Evolutionary conservation across 2,888 invertebrate genomes (phyloP).

Genomic region (Euplexia lucipara): DNA sequence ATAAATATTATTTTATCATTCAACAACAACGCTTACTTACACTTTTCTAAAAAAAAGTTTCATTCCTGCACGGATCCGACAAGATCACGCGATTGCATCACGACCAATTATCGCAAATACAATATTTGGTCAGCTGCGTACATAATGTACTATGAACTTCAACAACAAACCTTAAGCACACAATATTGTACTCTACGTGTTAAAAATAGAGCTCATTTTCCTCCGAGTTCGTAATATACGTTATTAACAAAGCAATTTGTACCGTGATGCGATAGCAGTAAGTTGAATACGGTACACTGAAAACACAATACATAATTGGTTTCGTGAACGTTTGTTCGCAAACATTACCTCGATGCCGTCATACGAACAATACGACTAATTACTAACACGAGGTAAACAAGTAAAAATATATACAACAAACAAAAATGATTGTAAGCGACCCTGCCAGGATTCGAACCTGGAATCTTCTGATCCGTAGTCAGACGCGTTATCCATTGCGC

Average conservation of each 20-base stretch:
- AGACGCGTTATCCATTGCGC: slow-evolving; percentile 93
- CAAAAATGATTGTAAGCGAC: slow-evolving; percentile 91
- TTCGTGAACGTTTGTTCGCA: slow-evolving; percentile 78
- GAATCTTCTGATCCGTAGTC: slow-evolving; percentile 94
- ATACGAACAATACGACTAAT: slow-evolving; percentile 81
- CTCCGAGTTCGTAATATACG: slow-evolving; percentile 15
- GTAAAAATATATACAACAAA: slow-evolving; percentile 59
- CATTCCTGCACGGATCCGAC: slow-evolving; percentile 67
- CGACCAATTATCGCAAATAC: slow-evolving; percentile 89
- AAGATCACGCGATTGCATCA: slow-evolving; percentile 89
- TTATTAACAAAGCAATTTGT: slow-evolving; percentile 68
- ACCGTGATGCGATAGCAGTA: slow-evolving; percentile 68
- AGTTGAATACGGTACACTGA: slow-evolving; percentile 64
- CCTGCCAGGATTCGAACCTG: slow-evolving; percentile 93
- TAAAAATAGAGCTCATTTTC: slow-evolving; percentile 56
- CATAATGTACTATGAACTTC: slow-evolving; percentile 75
- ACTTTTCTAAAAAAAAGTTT: slow-evolving; percentile 62
- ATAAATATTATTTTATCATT: background rate
- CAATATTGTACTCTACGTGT: slow-evolving; percentile 55
- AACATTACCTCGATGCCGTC: slow-evolving; percentile 83
- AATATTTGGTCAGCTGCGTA: slow-evolving; percentile 91
- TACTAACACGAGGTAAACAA: slow-evolving; percentile 72
- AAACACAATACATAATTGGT: slow-evolving; percentile 63
- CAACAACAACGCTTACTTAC: slow-evolving; percentile 36
- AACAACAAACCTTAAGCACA: slow-evolving; percentile 52